phyloP scores from a whole-genome alignment of 1,140 invertebrate species.

The Drosophila lowei region DNA sequence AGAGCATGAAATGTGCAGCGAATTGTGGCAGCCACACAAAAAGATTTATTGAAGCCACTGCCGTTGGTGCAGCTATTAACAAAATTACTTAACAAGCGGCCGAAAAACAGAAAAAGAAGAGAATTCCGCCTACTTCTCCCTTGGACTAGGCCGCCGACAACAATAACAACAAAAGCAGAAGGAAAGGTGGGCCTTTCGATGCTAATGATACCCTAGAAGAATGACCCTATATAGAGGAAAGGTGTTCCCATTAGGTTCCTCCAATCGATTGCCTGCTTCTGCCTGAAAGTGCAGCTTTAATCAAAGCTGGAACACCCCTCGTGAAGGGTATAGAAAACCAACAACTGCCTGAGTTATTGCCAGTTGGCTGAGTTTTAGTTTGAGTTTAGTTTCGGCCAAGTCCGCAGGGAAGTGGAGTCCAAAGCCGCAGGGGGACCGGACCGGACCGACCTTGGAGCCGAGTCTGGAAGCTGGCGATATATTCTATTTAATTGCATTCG shows the following conservation, averaged over 20 bases:
- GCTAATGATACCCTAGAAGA: too few species aligned
- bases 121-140: too few species aligned
- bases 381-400: slow-evolving; percentile 34
- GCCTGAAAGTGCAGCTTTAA: too few species aligned
- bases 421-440: background rate
- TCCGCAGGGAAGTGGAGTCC: slow-evolving; percentile 1
- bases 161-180: too few species aligned
- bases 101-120: slow-evolving; percentile 35
- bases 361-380: slow-evolving; percentile 65
- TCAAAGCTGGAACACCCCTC: too few species aligned
- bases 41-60: slow-evolving; percentile 72
- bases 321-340: slow-evolving; percentile 9
- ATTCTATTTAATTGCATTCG: slow-evolving; percentile 79
- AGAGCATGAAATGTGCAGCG: slow-evolving; percentile 81
- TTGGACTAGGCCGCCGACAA: too few species aligned
- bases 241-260: background rate
- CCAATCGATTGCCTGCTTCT: too few species aligned
- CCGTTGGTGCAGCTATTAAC: slow-evolving; percentile 70
- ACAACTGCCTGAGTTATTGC: slow-evolving; percentile 67
- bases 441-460: slow-evolving; percentile 12
- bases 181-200: background rate
- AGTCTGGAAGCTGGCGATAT: slow-evolving; percentile 48
- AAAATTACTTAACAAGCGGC: slow-evolving; percentile 79
- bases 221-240: background rate
- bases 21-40: slow-evolving; percentile 73